Base-by-base conservation (phyloP, 2,888 invertebrate species). In the Eristalis arbustorum region DNA sequence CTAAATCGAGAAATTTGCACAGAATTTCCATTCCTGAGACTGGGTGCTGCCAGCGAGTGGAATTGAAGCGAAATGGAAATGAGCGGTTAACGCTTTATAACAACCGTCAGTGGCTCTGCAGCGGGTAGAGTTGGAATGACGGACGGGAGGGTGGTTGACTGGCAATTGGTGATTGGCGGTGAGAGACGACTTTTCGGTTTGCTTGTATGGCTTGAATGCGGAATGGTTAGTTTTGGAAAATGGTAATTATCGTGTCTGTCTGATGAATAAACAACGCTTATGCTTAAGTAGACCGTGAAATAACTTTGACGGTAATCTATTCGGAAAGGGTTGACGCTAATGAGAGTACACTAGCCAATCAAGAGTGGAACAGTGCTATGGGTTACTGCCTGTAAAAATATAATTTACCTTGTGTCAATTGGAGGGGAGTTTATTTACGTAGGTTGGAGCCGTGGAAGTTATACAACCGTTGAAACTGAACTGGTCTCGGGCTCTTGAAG, bases 11-110 rank as follows among this genome's bases (percentile, higher is more conserved):
- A 61, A 22, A 18, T 75, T 37, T 57, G 34, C 28, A 40, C 31
- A 62, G 68, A 62, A 28, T 57, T 57, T 23, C 59, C 25, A 25
- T 59, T 59, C 25, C 25, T 59, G 59, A 28, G 25, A 59, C 23
- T 59, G 59, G 11, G 25, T 25, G 31, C 31, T 1, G n/a, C n/a
- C 10, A 31, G 31, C 1, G 66, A 67, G 23, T 66, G 40, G 64
- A 57, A 57, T 40, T 69, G 57, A 63, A 34, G 61, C 31, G 57
- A 77, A 78, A 73, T 69, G 73, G 61, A 85, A 81, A 82, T 74
- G 64, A 87, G 74, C 75, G 83, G 83, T 87, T 76, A 87, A 87
- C 59, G 87, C 68, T 83, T 71, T 72, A 42, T 78, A 72, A 34
- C 49, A 66, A 59, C 57, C 74, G 71, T 75, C 74, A 67, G 49